Percentiles rank a stretch among this genome's conserved stretches.
Evolutionary conservation across 1,140 invertebrate genomes (phyloP).

Genomic region (Aphis craccivora): DNA sequence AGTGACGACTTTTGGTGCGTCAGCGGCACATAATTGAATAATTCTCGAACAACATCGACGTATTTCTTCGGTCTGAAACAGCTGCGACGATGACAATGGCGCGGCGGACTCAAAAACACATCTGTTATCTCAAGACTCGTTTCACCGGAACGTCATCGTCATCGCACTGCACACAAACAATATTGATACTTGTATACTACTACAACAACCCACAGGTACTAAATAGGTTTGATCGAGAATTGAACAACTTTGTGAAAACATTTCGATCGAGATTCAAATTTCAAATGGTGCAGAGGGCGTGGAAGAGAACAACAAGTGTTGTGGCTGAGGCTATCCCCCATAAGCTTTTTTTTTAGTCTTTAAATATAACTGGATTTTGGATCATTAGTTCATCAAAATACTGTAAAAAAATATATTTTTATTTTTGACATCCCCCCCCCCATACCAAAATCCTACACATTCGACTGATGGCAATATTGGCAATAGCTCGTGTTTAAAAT

Average conservation of each 20-base stretch:
- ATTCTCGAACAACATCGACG: background rate
- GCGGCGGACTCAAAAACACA: background rate
- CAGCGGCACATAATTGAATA: background rate
- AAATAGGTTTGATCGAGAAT: background rate
- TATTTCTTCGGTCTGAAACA: background rate
- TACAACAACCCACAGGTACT: too few relatives aligned
- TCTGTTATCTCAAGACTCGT: background rate
- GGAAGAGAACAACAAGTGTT: background rate
- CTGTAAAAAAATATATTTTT: too few relatives aligned
- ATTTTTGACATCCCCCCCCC: too few relatives aligned
- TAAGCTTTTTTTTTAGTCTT: too few relatives aligned
- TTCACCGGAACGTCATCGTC: background rate
- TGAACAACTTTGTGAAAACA: background rate
- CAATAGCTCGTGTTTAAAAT: too few relatives aligned
- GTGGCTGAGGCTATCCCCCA: too few relatives aligned
- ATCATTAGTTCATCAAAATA: too few relatives aligned
- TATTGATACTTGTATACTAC: too few relatives aligned
- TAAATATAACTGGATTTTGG: too few relatives aligned
- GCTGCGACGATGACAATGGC: background rate
- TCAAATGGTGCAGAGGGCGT: too few relatives aligned
- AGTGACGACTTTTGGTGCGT: background rate
- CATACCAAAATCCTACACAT: too few relatives aligned
- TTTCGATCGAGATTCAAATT: background rate
- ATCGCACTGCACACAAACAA: background rate
- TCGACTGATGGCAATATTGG: too few relatives aligned